Percentiles rank a stretch among this genome's conserved stretches.
Conservation (phyloP, 2,113 vertebrate genomes). For the Spea multiplicata region DNA sequence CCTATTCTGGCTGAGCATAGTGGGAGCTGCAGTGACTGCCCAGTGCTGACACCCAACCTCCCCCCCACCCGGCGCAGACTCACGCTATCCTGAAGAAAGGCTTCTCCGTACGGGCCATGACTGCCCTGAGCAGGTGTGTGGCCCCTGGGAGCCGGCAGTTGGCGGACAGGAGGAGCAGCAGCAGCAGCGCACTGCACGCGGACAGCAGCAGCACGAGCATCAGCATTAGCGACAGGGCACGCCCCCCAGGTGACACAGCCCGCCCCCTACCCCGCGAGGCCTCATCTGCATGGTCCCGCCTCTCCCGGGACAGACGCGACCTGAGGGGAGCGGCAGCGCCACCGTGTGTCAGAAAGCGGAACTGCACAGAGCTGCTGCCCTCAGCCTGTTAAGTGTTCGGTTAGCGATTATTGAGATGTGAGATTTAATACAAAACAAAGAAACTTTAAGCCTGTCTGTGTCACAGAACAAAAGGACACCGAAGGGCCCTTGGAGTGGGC, state of each 20-base stretch:
- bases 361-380: no score
- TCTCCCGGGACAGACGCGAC: not conserved
- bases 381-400: no score
- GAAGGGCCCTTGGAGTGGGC: no score
- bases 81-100: slow-evolving; percentile 76
- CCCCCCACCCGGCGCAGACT: slow-evolving; percentile 50
- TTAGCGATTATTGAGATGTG: no score
- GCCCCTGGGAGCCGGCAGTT: slow-evolving; percentile 49
- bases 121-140: not conserved
- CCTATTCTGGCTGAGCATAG: no score
- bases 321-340: not conserved
- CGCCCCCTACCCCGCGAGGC: not conserved
- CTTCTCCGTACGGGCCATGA: slow-evolving; percentile 76
- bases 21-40: no score
- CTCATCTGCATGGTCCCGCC: slow-evolving; percentile 10
- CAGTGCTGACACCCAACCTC: not conserved
- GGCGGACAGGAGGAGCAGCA: not conserved
- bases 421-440: no score
- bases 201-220: slow-evolving; percentile 56
- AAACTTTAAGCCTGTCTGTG: no score
- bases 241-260: not conserved
- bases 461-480: no score
- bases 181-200: slow-evolving; percentile 54
- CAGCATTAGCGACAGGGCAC: slow-evolving; percentile 64
- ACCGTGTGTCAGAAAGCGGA: not conserved